Percentiles rank a stretch among this genome's conserved stretches.
Conservation (phyloP, 2,113 vertebrate species). For the Zosterops hypoxanthus region DNA sequence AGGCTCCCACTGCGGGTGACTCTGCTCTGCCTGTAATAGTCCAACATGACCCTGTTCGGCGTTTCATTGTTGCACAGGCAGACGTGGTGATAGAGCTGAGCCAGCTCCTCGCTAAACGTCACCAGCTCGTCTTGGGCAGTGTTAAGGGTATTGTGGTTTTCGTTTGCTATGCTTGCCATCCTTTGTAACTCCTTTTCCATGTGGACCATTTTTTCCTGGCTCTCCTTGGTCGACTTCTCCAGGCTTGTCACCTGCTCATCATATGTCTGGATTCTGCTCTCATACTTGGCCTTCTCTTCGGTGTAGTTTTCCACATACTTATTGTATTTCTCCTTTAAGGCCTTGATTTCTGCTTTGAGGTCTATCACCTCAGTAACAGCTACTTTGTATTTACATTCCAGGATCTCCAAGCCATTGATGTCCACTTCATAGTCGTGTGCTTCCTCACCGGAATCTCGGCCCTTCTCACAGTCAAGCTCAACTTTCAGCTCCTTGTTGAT, state of each 20-base stretch:
- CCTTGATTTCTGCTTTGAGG: slow-evolving; percentile 96
- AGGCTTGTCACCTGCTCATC: slow-evolving; percentile 85
- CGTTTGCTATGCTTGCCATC: slow-evolving; percentile 79
- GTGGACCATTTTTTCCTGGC: slow-evolving; percentile 80
- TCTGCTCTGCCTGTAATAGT: slow-evolving; percentile 95
- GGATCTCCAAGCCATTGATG: slow-evolving; percentile 89
- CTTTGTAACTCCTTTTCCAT: slow-evolving; percentile 90
- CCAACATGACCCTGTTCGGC: slow-evolving; percentile 96
- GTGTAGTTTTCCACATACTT: slow-evolving; percentile 88
- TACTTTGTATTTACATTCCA: slow-evolving; percentile 97
- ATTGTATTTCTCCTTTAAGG: slow-evolving; percentile 94
- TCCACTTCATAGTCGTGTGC: slow-evolving; percentile 84
- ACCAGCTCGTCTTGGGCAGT: slow-evolving; percentile 95
- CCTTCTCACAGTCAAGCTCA: slow-evolving; percentile 86
- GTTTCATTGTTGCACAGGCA: slow-evolving; percentile 98
- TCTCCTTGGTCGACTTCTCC: slow-evolving; percentile 85
- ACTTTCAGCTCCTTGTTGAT: slow-evolving; percentile 85
- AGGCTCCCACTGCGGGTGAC: slow-evolving; percentile 90
- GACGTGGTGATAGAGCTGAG: slow-evolving; percentile 97
- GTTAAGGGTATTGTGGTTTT: slow-evolving; percentile 91
- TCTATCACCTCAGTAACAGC: slow-evolving; percentile 96
- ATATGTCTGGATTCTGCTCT: slow-evolving; percentile 80
- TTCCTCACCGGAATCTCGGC: slow-evolving; percentile 75
- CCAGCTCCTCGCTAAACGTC: slow-evolving; percentile 95
- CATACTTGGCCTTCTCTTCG: slow-evolving; percentile 84